These are phyloP conservation scores for Sylvilagus bachmani DNA, from an alignment of 2,113 vertebrate species.

Conservation along the genomic window DNA sequence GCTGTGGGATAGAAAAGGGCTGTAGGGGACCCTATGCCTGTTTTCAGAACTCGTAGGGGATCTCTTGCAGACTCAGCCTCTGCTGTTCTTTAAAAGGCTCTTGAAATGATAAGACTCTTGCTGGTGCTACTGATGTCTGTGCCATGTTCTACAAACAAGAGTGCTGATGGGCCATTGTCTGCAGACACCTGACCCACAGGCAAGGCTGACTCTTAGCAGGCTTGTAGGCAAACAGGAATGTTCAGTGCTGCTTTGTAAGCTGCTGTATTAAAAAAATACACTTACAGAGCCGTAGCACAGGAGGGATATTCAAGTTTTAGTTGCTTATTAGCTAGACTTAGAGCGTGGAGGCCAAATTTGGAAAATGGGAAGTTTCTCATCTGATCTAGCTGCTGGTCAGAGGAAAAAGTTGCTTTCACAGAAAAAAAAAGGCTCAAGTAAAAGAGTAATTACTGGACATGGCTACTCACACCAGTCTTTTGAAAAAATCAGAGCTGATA, in stretches of 20 bases:
- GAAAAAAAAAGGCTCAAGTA: neutral
- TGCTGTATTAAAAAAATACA: neutral
- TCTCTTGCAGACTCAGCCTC: neutral
- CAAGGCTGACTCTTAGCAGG: neutral
- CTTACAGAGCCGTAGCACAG: neutral
- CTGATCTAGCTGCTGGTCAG: neutral
- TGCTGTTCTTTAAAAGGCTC: neutral
- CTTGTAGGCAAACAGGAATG: neutral
- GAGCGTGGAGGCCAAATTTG: neutral
- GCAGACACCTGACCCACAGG: neutral
- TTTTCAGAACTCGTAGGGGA: neutral
- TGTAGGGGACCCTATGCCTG: neutral
- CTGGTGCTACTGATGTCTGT: neutral
- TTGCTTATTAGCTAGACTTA: neutral
- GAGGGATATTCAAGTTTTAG: neutral
- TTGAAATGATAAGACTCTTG: neutral
- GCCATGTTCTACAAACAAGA: neutral
- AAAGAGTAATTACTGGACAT: neutral
- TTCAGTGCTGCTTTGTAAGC: neutral
- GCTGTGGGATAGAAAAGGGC: neutral
- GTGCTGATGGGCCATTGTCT: neutral
- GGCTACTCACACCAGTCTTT: neutral
- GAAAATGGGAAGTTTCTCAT: neutral
- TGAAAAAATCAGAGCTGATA: conserved; percentile 24
- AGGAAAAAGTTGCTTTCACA: neutral